A percentile compares a stretch with the other conserved stretches of the same genome.
Evolutionary conservation across 2,888 invertebrate species (phyloP).

Genomic region (Onthophagus sagittarius): DNA sequence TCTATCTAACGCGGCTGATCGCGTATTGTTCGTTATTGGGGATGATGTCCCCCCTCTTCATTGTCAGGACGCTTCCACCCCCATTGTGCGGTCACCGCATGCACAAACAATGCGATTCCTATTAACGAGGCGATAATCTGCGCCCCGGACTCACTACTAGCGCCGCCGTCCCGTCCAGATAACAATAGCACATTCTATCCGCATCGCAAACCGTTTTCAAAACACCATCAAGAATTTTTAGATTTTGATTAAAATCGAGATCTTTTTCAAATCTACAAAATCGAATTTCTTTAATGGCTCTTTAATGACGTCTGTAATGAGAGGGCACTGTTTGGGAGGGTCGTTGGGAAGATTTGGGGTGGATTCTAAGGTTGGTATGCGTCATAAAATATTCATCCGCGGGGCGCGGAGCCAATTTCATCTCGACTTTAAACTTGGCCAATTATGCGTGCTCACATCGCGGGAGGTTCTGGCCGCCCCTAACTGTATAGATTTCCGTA

Average conservation of each 20-base stretch:
- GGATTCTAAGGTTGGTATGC: no score
- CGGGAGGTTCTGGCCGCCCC: conserved; percentile 28
- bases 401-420: conserved; percentile 45
- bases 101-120: conserved; percentile 34
- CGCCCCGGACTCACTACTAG: neutral
- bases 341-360: no score
- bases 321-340: no score
- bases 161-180: neutral
- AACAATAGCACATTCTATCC: conserved; percentile 8
- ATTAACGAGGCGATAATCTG: conserved; percentile 38
- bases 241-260: neutral
- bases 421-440: conserved; percentile 45
- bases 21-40: conserved; percentile 33
- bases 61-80: neutral
- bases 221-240: neutral
- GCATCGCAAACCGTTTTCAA: neutral
- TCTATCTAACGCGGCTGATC: conserved; percentile 42
- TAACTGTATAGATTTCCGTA: conserved; percentile 45
- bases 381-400: conserved; percentile 48
- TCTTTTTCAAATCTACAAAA: neutral
- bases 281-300: conserved; percentile 39
- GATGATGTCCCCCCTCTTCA: neutral
- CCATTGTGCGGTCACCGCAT: conserved; percentile 34
- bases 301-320: conserved; percentile 28
- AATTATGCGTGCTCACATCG: conserved; percentile 49